Conservation (phyloP, 2,113 vertebrate genomes). For the Onychorhynchus coronatus region DNA sequence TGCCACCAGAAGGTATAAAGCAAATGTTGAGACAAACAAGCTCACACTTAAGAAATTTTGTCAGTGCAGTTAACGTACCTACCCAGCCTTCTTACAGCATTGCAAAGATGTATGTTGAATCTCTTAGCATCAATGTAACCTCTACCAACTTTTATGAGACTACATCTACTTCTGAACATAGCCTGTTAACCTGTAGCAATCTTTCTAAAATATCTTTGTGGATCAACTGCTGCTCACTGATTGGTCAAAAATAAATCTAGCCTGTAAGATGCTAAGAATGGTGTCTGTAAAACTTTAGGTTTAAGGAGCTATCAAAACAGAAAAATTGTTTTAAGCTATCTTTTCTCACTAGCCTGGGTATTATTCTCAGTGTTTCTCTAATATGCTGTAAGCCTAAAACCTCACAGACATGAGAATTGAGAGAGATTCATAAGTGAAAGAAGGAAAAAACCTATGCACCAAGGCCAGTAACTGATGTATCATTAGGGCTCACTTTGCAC, state of each 20-base stretch:
- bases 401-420: neutral
- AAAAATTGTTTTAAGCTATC: neutral
- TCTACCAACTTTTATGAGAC: neutral
- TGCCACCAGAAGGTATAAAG: neutral
- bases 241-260: neutral
- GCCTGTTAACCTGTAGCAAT: neutral
- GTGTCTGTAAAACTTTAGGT: neutral
- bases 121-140: neutral
- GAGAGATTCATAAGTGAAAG: neutral
- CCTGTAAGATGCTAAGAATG: neutral
- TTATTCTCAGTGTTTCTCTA: neutral
- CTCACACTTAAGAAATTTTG: neutral
- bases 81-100: neutral
- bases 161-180: neutral
- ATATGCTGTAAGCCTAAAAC: neutral
- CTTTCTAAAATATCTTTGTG: neutral
- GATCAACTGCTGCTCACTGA: neutral
- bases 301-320: neutral
- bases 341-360: neutral
- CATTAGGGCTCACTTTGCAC: neutral
- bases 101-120: neutral
- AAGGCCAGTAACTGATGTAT: neutral
- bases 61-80: neutral
- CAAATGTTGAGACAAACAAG: neutral
- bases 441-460: neutral